Conservation (phyloP, 1,140 invertebrate species). For the Zaprionus africanus region DNA sequence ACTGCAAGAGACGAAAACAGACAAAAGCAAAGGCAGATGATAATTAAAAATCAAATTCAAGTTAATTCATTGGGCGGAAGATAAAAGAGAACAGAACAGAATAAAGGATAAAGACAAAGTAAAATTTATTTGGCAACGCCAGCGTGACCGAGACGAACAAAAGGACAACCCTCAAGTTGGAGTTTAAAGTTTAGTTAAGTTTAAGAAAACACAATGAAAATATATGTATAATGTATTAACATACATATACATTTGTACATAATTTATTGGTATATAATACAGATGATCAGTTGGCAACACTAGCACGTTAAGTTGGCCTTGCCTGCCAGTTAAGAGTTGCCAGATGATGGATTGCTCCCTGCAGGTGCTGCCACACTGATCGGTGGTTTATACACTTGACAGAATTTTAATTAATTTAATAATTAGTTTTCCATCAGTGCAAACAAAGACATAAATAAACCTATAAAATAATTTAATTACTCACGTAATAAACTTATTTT, state of each 20-base stretch:
- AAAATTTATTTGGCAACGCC: neutral
- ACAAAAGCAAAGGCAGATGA: constrained; percentile 18
- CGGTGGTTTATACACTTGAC: neutral
- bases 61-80: constrained; percentile 12
- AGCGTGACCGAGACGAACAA: neutral
- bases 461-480: neutral
- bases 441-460: neutral
- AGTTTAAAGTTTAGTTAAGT: neutral
- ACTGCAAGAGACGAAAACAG: constrained; percentile 18
- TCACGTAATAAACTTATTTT: neutral
- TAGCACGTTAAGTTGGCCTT: neutral
- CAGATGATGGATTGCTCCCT: neutral
- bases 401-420: neutral
- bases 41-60: constrained; percentile 50
- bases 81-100: neutral
- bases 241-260: too few species aligned
- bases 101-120: neutral
- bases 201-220: neutral
- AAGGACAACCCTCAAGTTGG: neutral
- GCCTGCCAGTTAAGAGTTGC: neutral
- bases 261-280: too few species aligned
- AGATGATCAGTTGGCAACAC: neutral
- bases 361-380: neutral
- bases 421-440: neutral
- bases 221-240: too few species aligned